Conservation (phyloP, 2,113 vertebrate genomes). For the Callithrix jacchus region DNA sequence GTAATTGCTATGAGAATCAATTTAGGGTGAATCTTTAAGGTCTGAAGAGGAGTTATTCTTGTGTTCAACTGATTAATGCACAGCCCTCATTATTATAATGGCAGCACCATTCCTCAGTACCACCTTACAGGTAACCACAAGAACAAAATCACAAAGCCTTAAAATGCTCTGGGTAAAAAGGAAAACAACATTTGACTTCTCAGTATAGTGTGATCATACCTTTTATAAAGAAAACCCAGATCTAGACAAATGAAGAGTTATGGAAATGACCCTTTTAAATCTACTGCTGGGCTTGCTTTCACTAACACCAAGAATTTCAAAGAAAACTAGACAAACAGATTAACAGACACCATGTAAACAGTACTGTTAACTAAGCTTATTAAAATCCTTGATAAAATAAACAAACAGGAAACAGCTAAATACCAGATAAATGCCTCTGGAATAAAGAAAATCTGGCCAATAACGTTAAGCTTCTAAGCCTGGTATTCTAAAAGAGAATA, state of each 20-base stretch:
- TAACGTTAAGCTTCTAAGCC: slow-evolving; percentile 52
- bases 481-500: slow-evolving; percentile 48
- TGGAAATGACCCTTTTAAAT: slow-evolving; percentile 51
- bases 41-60: slow-evolving; percentile 51
- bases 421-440: slow-evolving; percentile 55
- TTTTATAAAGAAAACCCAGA: slow-evolving; percentile 55
- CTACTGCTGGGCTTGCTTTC: slow-evolving; percentile 48
- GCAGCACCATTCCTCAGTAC: not conserved
- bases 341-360: slow-evolving; percentile 53
- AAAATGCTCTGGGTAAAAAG: not conserved
- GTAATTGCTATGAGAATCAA: slow-evolving; percentile 65
- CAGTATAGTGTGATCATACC: not conserved
- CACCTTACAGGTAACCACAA: slow-evolving; percentile 4
- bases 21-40: slow-evolving; percentile 41
- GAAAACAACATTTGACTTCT: slow-evolving; percentile 1
- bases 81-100: slow-evolving; percentile 34
- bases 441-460: slow-evolving; percentile 52
- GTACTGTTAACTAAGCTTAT: slow-evolving; percentile 58
- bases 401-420: slow-evolving; percentile 54
- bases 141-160: slow-evolving; percentile 51
- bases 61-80: slow-evolving; percentile 39
- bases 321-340: slow-evolving; percentile 58
- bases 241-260: slow-evolving; percentile 55
- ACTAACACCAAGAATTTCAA: slow-evolving; percentile 54
- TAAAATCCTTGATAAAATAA: slow-evolving; percentile 59